These are phyloP conservation scores for Cylas formicarius DNA, from an alignment of 1,140 invertebrate genomes.

Conservation along the genomic window DNA sequence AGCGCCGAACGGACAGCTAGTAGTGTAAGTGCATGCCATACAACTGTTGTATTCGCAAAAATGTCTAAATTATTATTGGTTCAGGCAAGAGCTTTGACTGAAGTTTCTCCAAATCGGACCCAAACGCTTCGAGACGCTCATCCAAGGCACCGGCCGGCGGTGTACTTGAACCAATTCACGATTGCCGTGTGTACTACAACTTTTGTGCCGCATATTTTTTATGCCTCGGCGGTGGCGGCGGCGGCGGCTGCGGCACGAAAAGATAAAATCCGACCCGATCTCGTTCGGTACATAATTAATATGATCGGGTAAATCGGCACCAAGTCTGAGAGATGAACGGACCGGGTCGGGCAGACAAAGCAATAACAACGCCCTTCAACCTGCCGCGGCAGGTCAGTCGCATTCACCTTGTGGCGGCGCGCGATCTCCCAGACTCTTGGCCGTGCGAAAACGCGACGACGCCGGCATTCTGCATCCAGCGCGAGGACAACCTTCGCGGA, in stretches of 20 bases:
- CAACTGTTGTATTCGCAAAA: too few relatives aligned
- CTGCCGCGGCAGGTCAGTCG: slow-evolving; percentile 38
- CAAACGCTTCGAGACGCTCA: too few relatives aligned
- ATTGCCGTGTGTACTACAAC: too few relatives aligned
- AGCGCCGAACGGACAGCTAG: too few relatives aligned
- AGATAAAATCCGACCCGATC: slow-evolving; percentile 11
- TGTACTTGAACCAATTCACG: too few relatives aligned
- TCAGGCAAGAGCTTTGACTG: too few relatives aligned
- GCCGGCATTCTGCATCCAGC: slow-evolving; percentile 5
- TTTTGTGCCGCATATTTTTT: not conserved
- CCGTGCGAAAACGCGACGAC: slow-evolving; percentile 27
- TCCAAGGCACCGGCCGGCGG: too few relatives aligned
- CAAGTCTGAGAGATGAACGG: slow-evolving; percentile 9
- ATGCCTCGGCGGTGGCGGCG: not conserved
- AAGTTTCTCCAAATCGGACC: too few relatives aligned
- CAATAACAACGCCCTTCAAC: slow-evolving; percentile 37
- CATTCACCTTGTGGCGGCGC: slow-evolving; percentile 40
- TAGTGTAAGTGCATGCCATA: too few relatives aligned
- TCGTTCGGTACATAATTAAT: slow-evolving; percentile 23
- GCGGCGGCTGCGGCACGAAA: not conserved
- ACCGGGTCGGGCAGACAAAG: slow-evolving; percentile 22
- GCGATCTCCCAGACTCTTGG: slow-evolving; percentile 31
- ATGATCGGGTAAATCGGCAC: slow-evolving; percentile 25
- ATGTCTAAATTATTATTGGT: too few relatives aligned
- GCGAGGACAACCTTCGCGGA: slow-evolving; percentile 19